phyloP scores from a whole-genome alignment of 1,140 invertebrate species.

The Stenopsyche tienmushanensis region DNA sequence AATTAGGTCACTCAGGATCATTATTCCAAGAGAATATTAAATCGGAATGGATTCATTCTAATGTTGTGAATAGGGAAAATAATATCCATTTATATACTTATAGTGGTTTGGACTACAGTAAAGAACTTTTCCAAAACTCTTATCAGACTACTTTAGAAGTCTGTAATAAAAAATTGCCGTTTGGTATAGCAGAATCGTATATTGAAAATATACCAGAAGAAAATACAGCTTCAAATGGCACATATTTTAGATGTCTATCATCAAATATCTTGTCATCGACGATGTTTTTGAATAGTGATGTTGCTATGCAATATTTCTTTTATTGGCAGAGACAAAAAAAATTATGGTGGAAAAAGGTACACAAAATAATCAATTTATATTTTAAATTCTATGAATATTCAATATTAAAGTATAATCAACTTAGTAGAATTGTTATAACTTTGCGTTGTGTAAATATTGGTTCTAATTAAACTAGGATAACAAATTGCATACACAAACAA shows the following conservation, averaged over 20 bases:
- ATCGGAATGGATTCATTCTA: conserved; percentile 59
- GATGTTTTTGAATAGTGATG: conserved; percentile 46
- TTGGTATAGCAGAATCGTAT: conserved; percentile 48
- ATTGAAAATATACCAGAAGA: conserved; percentile 44
- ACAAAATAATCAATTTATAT: no score
- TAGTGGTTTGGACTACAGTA: conserved; percentile 6
- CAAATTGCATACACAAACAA: no score
- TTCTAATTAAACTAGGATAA: no score
- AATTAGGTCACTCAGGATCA: conserved; percentile 56
- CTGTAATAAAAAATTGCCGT: conserved; percentile 50
- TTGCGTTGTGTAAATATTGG: no score
- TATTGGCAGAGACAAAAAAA: conserved; percentile 72
- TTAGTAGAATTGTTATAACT: no score
- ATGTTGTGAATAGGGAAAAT: conserved; percentile 55
- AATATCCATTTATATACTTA: conserved; percentile 53
- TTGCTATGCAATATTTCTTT: conserved; percentile 61
- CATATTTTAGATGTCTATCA: conserved; percentile 26
- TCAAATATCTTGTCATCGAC: conserved; percentile 25
- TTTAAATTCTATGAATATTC: no score
- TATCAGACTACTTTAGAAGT: conserved; percentile 46
- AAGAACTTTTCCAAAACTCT: conserved; percentile 45
- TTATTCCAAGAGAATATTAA: conserved; percentile 58
- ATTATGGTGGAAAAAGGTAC: conserved; percentile 78
- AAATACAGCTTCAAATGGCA: conserved; percentile 40
- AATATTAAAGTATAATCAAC: no score